phyloP scores from a whole-genome alignment of 1,140 invertebrate species.

The Mamestra configurata region DNA sequence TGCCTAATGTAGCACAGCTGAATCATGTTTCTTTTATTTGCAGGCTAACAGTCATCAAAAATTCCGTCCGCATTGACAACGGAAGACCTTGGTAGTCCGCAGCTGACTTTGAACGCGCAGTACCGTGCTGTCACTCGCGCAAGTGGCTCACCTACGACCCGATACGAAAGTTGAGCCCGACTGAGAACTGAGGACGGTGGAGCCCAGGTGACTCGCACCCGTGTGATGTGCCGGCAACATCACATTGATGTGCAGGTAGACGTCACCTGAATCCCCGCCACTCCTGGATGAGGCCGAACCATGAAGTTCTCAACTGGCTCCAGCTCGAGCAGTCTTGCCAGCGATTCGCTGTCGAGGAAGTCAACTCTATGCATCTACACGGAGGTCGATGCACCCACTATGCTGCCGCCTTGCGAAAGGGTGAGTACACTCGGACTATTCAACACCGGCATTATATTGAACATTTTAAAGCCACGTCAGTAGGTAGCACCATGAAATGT shows the following conservation, averaged over 20 bases:
- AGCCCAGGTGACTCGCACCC: conserved; percentile 65
- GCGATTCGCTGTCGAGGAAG: conserved; percentile 88
- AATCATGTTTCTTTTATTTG: conserved; percentile 43
- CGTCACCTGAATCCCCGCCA: conserved; percentile 74
- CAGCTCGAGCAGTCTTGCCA: conserved; percentile 87
- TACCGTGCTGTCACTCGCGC: conserved; percentile 62
- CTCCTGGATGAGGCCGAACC: conserved; percentile 61
- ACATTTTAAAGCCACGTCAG: neutral
- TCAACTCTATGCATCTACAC: conserved; percentile 88
- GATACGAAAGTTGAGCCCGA: conserved; percentile 48
- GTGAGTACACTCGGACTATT: conserved; percentile 63
- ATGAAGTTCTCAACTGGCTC: conserved; percentile 89
- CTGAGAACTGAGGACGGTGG: conserved; percentile 40
- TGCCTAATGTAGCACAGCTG: conserved; percentile 17
- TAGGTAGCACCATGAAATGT: conserved; percentile 16
- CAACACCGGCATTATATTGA: neutral
- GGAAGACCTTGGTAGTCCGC: conserved; percentile 61
- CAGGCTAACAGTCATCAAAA: conserved; percentile 54
- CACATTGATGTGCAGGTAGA: conserved; percentile 78
- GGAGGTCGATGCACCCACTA: conserved; percentile 73
- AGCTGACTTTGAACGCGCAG: conserved; percentile 65
- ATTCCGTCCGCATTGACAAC: conserved; percentile 63
- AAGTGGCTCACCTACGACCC: conserved; percentile 60
- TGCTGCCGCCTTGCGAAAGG: conserved; percentile 79
- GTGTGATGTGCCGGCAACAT: conserved; percentile 83